These are phyloP conservation scores for Poecilia latipinna DNA, from an alignment of 2,113 vertebrate genomes.

Conservation along the genomic window DNA sequence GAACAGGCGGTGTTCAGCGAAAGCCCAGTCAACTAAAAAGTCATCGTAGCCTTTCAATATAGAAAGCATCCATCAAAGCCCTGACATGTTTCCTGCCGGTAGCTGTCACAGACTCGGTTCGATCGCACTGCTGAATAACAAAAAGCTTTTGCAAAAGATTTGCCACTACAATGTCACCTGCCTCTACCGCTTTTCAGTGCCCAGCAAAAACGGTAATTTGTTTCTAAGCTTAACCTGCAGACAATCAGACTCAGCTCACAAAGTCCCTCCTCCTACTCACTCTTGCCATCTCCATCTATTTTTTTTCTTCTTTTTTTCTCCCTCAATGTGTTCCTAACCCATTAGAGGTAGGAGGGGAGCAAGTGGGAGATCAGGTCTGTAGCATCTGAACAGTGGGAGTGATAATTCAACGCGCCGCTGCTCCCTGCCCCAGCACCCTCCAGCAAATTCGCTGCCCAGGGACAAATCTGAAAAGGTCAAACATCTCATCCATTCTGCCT, in stretches of 20 bases:
- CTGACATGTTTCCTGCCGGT: conserved; percentile 71
- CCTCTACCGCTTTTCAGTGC: conserved; percentile 33
- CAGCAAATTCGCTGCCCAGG: conserved; percentile 76
- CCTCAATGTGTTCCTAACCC: conserved; percentile 56
- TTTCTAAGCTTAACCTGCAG: conserved; percentile 64
- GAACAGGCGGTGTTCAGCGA: conserved; percentile 48
- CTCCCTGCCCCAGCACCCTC: conserved; percentile 64
- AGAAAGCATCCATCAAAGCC: conserved; percentile 70
- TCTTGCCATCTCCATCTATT: conserved; percentile 20
- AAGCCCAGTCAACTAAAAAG: conserved; percentile 73
- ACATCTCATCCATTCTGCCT: conserved; percentile 73
- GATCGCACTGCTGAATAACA: conserved; percentile 64
- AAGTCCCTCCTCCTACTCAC: conserved; percentile 13
- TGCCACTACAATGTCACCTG: conserved; percentile 68
- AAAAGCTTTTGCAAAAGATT: conserved; percentile 68
- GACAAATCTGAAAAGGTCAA: conserved; percentile 78
- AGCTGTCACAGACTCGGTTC: conserved; percentile 68
- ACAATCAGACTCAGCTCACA: conserved; percentile 36
- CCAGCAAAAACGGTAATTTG: conserved; percentile 52
- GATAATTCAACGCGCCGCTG: conserved; percentile 75
- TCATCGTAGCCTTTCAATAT: conserved; percentile 69
- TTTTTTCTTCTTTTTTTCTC: conserved; percentile 28
- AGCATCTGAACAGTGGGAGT: conserved; percentile 66
- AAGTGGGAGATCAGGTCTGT: conserved; percentile 63
- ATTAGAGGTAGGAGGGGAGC: conserved; percentile 69